These are phyloP conservation scores for Tribolium castaneum DNA, from an alignment of 1,140 invertebrate genomes.

Conservation along the genomic window DNA sequence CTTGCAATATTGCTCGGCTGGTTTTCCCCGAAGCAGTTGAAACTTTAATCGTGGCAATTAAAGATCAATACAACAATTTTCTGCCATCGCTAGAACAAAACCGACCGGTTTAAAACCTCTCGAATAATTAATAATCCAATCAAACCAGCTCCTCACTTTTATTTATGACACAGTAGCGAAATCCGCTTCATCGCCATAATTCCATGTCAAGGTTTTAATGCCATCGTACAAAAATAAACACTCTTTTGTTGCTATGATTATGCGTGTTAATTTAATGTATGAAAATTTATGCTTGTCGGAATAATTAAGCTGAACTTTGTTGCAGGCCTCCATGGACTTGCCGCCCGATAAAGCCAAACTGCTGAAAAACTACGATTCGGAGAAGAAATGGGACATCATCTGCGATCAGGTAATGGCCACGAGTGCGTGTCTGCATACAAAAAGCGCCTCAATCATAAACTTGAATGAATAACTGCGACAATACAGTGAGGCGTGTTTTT, in stretches of 20 bases:
- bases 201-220: background rate
- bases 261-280: slow-evolving; percentile 26
- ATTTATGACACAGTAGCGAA: background rate
- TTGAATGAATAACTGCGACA: slow-evolving; percentile 12
- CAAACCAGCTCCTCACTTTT: background rate
- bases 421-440: slow-evolving; percentile 14
- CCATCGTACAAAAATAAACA: background rate
- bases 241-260: background rate
- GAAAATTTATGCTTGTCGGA: background rate
- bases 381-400: slow-evolving; percentile 99
- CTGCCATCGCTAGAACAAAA: background rate
- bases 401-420: slow-evolving; percentile 89
- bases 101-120: background rate
- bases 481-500: background rate
- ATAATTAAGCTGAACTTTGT: slow-evolving; percentile 52
- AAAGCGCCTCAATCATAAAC: background rate
- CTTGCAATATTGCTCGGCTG: too few species aligned
- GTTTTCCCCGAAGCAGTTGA: background rate
- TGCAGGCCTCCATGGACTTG: slow-evolving; percentile 97
- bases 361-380: slow-evolving; percentile 95
- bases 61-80: background rate
- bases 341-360: slow-evolving; percentile 99
- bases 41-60: background rate
- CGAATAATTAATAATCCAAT: slow-evolving; percentile 16
- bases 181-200: background rate